These are phyloP conservation scores for Tineola bisselliella DNA, from an alignment of 2,888 invertebrate species.

Conservation along the genomic window DNA sequence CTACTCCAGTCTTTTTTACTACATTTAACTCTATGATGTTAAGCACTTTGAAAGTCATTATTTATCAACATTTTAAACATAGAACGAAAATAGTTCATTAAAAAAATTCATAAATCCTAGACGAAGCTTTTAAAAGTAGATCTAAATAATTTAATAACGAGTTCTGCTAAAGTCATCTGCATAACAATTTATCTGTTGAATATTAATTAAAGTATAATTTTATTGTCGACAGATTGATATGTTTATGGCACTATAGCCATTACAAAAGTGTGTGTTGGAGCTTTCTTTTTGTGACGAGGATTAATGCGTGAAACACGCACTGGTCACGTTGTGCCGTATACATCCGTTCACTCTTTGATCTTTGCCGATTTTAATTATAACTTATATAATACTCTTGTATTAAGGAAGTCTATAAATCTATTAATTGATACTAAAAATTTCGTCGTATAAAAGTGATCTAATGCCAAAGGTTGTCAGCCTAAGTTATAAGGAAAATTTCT, in stretches of 20 bases:
- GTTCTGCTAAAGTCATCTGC: neutral
- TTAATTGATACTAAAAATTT: too few relatives aligned
- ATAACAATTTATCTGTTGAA: constrained; percentile 5
- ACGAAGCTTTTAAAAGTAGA: neutral
- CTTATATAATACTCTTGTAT: neutral
- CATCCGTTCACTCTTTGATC: neutral
- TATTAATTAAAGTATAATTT: constrained; percentile 8
- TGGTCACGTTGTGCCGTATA: neutral
- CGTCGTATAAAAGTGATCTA: too few relatives aligned
- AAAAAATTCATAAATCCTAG: neutral
- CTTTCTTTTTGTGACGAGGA: constrained; percentile 6
- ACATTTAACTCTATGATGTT: too few relatives aligned
- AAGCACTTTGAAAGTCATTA: too few relatives aligned
- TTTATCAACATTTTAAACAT: too few relatives aligned
- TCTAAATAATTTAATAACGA: neutral
- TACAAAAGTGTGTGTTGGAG: neutral
- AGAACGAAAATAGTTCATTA: neutral
- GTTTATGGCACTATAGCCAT: constrained; percentile 4
- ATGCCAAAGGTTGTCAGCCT: too few relatives aligned
- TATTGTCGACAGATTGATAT: constrained; percentile 11
- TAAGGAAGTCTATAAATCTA: too few relatives aligned
- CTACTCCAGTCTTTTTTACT: too few relatives aligned
- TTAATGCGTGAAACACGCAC: neutral
- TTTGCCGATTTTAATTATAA: neutral
- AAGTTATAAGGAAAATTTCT: too few relatives aligned